Conservation (phyloP, 2,797 vertebrate genomes). For the Lacerta bilineata region DNA sequence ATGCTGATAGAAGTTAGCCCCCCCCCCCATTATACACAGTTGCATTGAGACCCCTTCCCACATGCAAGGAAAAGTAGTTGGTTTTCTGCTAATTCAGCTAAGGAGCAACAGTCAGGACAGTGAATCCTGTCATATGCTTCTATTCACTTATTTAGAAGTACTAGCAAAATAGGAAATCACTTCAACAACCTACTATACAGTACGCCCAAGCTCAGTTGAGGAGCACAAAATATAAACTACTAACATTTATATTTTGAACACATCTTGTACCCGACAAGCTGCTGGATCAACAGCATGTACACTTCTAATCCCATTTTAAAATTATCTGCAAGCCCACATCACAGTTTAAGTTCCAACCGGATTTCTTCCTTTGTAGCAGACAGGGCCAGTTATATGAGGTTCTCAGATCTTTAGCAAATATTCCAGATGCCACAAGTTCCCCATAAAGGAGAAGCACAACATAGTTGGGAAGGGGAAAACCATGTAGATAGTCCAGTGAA, state of each 20-base stretch:
- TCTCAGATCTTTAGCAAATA: neutral
- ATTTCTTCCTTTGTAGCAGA: no score
- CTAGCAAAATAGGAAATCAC: neutral
- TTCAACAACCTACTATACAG: neutral
- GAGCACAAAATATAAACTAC: neutral
- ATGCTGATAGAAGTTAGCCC: no score
- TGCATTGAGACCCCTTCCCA: no score
- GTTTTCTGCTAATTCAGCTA: no score
- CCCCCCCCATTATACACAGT: neutral
- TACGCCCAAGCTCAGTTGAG: neutral
- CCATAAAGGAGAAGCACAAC: neutral
- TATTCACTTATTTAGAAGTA: neutral
- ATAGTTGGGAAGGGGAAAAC: neutral
- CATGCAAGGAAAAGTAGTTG: neutral
- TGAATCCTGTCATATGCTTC: neutral
- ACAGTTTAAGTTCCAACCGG: neutral
- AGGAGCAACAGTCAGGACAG: neutral
- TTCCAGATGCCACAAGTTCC: neutral
- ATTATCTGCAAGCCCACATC: no score
- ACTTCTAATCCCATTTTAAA: no score
- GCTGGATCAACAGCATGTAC: fast-evolving
- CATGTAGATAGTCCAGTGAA: neutral
- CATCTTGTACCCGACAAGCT: neutral
- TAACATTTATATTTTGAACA: neutral
- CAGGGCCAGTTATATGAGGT: neutral